phyloP scores from a whole-genome alignment of 2,113 vertebrate species.

The Mastomys coucha region DNA sequence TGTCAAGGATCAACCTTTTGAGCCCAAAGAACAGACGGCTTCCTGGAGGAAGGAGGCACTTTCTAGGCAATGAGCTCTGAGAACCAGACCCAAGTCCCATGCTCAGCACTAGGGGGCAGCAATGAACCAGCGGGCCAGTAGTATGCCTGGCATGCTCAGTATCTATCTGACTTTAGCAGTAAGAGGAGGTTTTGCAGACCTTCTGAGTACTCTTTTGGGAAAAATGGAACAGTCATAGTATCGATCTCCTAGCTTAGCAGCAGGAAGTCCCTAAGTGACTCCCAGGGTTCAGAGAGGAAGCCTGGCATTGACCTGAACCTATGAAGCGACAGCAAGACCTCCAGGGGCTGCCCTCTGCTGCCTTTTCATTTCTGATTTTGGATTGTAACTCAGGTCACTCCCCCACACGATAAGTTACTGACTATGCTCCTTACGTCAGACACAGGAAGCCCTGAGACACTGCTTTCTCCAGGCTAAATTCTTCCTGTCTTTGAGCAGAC shows the following conservation, averaged over 20 bases:
- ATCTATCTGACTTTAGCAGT: neutral
- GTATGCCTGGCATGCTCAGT: neutral
- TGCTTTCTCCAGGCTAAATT: neutral
- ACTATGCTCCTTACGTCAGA: neutral
- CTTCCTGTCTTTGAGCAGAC: neutral
- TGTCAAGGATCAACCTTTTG: neutral
- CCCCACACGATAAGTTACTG: neutral
- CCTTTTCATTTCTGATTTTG: neutral
- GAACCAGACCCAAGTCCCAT: neutral
- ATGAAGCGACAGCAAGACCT: neutral
- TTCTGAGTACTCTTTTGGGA: no score
- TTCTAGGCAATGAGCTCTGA: neutral
- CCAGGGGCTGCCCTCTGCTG: neutral
- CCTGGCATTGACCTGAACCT: neutral
- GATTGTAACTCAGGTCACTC: neutral
- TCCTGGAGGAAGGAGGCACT: neutral
- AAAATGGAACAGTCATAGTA: fast-evolving
- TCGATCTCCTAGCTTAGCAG: fast-evolving
- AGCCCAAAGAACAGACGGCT: neutral
- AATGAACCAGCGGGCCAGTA: neutral
- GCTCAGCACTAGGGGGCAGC: neutral
- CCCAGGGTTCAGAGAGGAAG: no score
- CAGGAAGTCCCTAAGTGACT: neutral
- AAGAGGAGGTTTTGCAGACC: neutral
- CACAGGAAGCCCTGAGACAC: neutral